Base-by-base conservation (phyloP, 1,140 invertebrate genomes). In the Monomorium pharaonis region DNA sequence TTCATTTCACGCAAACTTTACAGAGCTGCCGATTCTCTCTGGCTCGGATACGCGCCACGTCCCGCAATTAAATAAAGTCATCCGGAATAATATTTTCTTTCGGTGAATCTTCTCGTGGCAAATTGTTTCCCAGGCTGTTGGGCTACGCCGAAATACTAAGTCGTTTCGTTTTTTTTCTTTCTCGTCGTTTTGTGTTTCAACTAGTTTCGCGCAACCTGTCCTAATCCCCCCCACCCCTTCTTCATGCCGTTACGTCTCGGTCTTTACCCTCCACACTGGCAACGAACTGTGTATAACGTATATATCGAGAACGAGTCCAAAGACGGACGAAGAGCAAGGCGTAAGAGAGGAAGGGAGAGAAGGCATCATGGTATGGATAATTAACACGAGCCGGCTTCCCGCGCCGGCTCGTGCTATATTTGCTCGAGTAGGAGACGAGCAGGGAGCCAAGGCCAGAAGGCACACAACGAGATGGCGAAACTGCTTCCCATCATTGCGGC, bases 311-410 rank as follows among this genome's bases (percentile, higher is more conserved):
- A 33, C 42, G 47, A 51, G 24, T 30, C 16, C 37, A 24, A 70
- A 88, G 89, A 89, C 86, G 77, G 65, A 86, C 81, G 84, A 86
- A 86, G 77, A 60, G 69, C 63, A 63, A 90, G 65, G 74, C 58
- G 84, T 70, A 72, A 87, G 85, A 91, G 86, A 89, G 81, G 86
- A 81, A 87, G 76, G 86, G 70, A 86, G 87, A 86, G 85, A 85
- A 74, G 74, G n/a, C 42, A 60, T 85, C 37, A 72, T 78, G 84
- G 88, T 88, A 91, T 83, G 88, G 88, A 92, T 93, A 93, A 93
- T 93, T 93, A 93, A 93, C 91, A 91, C 88, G 84, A 91, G 89
- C 87, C 67, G 37, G 78, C 81, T 90, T 88, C 76, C 90, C 86
- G 81, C 85, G n/a, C n/a, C n/a, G 62, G 60, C 47, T 83, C 37